Evolutionary conservation across 2,888 invertebrate genomes (phyloP), one percentile per base, ranked within the genome.

Genomic region (Scelioninae gen. 1): DNA sequence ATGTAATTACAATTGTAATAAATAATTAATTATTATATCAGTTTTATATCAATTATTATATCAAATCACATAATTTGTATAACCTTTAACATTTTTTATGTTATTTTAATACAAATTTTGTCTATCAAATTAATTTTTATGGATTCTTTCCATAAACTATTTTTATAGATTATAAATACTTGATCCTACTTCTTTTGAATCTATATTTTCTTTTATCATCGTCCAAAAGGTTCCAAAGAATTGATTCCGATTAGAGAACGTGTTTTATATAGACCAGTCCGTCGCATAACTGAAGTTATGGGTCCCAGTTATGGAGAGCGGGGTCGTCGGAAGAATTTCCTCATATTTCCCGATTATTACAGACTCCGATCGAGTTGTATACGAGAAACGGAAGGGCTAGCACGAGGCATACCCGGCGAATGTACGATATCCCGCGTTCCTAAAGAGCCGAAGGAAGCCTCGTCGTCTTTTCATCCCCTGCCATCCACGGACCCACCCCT

Each of bases 291-390:
- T 81, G 16, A 66, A 77, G 66, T 82, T 82, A 79, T 80, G 56
- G 69, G 49, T 60, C 71, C 65, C 78, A 81, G 80, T 81, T 83
- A 83, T 85, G 75, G 80, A 72, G 71, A 47, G 65, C 56, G 58
- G 65, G 69, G 55, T 68, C 68, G 81, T 74, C 66, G 85, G 65
- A 86, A 87, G 88, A 90, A 88, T 89, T 89, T 88, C 85, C 89
- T 88, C 89, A 88, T 89, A 90, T 89, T 89, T 90, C 86, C 85
- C 87, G 87, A 87, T 89, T 88, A 90, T 88, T 87, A 87, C 87
- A 78, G 83, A 85, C 84, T 66, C 76, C 66, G 82, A 83, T 76
- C 43, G 76, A 51, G 65, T 76, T 74, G 62, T 63, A 47, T 65
- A 72, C 49, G 74, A 69, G 65, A 68, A 69, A 49, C 63, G 79